phyloP scores from a whole-genome alignment of 2,797 vertebrate genomes.

The Trematomus bernacchii region DNA sequence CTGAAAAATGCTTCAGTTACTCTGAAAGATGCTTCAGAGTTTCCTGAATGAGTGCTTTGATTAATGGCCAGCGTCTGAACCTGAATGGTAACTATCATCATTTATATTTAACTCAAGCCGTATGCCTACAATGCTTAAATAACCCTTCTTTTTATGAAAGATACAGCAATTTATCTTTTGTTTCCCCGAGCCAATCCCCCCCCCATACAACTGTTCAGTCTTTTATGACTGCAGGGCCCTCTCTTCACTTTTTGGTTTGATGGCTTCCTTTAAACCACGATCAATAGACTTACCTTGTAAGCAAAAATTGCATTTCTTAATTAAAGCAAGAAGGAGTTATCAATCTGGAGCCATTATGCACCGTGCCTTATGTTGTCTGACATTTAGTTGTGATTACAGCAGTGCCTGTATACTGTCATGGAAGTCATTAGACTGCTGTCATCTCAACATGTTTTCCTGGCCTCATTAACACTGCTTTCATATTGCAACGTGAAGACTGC shows the following conservation, averaged over 20 bases:
- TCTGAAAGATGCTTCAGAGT: constrained; percentile 84
- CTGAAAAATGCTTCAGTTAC: constrained; percentile 89
- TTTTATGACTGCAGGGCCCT: constrained; percentile 63
- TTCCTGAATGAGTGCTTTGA: constrained; percentile 85
- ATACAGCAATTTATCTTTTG: constrained; percentile 27
- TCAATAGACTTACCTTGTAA: constrained; percentile 84
- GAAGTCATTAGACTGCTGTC: constrained; percentile 87
- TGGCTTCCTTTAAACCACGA: constrained; percentile 79
- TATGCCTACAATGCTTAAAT: constrained; percentile 38
- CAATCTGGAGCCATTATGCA: constrained; percentile 84
- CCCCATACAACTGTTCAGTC: constrained; percentile 46
- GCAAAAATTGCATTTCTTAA: constrained; percentile 85
- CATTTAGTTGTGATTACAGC: constrained; percentile 87
- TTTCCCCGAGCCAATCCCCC: constrained; percentile 38
- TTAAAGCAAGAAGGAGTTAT: constrained; percentile 84
- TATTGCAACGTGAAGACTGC: constrained; percentile 43
- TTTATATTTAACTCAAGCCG: constrained; percentile 60
- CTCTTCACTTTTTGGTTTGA: constrained; percentile 76
- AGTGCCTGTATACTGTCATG: constrained; percentile 83
- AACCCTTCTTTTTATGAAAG: constrained; percentile 36
- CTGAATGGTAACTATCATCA: constrained; percentile 64
- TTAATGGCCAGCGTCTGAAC: constrained; percentile 88
- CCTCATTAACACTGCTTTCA: constrained; percentile 78
- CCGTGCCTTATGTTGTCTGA: constrained; percentile 86
- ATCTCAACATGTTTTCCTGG: constrained; percentile 83